Conservation (phyloP, 2,888 invertebrate species). For the Catocala fraxini region DNA sequence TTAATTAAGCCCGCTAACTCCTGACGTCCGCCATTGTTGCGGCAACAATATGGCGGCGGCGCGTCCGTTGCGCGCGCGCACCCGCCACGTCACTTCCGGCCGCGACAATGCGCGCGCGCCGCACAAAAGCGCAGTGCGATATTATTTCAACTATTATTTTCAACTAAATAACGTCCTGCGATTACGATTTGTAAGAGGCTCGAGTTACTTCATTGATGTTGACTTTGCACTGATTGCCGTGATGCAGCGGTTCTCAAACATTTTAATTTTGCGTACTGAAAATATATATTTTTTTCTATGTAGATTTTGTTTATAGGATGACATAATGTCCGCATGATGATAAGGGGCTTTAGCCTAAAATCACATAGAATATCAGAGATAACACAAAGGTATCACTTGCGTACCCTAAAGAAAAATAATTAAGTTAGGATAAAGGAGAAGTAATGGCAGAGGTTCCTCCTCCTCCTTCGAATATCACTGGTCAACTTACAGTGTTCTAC, state of each 20-base stretch:
- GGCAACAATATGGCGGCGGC: slow-evolving; percentile 64
- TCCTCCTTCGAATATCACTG: too few species aligned
- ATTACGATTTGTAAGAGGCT: slow-evolving; percentile 65
- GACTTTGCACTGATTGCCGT: slow-evolving; percentile 52
- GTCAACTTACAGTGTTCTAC: too few species aligned
- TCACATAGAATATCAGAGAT: too few species aligned
- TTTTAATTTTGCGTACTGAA: slow-evolving; percentile 14
- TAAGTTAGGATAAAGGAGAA: too few species aligned
- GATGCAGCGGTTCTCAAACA: slow-evolving; percentile 46
- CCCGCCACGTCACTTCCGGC: slow-evolving; percentile 68
- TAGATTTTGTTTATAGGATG: too few species aligned
- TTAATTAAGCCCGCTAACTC: slow-evolving; percentile 42
- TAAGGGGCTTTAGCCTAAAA: too few species aligned
- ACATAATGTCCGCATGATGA: too few species aligned
- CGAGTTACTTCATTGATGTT: slow-evolving; percentile 66
- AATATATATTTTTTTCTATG: too few species aligned
- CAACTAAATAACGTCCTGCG: slow-evolving; percentile 63
- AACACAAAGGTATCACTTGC: too few species aligned
- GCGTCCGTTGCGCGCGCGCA: slow-evolving; percentile 59
- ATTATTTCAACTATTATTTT: slow-evolving; percentile 69
- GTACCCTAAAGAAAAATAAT: too few species aligned
- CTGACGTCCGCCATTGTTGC: slow-evolving; percentile 50
- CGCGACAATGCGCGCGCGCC: slow-evolving; percentile 65
- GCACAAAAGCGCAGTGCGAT: slow-evolving; percentile 83
- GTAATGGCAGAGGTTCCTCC: too few species aligned